A percentile compares a stretch with the other conserved stretches of the same genome.
phyloP scores from a whole-genome alignment of 2,888 invertebrate species.

The Dusona sp. region DNA sequence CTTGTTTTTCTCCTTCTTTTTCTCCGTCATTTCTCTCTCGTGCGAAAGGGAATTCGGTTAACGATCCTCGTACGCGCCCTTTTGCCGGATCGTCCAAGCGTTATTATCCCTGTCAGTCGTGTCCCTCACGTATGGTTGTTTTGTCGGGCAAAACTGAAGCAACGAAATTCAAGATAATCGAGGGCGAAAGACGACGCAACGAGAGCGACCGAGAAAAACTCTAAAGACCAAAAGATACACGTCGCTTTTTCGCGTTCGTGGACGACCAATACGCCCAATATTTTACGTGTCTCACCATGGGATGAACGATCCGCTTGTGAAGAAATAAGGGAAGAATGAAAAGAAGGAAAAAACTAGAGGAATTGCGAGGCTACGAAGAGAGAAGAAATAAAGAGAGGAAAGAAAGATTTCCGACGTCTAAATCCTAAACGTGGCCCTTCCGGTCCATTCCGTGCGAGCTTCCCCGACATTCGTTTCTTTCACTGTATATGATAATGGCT shows the following conservation, averaged over 20 bases:
- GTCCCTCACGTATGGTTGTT: constrained; percentile 62
- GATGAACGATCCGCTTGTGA: constrained; percentile 51
- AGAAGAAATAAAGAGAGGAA: constrained; percentile 15
- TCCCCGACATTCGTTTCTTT: constrained; percentile 41
- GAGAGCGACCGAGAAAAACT: constrained; percentile 26
- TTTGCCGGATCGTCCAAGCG: constrained; percentile 31
- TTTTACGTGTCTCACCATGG: constrained; percentile 21
- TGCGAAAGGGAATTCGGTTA: constrained; percentile 70
- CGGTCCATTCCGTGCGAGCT: constrained; percentile 59
- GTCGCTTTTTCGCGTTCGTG: constrained; percentile 57
- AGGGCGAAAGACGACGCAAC: constrained; percentile 58
- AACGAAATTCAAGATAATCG: constrained; percentile 68
- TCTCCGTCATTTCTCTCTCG: constrained; percentile 39
- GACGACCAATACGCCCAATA: constrained; percentile 62
- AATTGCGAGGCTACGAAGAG: constrained; percentile 39
- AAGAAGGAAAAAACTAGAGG: constrained; percentile 44
- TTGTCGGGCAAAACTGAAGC: constrained; percentile 72
- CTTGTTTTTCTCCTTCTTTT: constrained; percentile 34
- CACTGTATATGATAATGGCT: constrained; percentile 50
- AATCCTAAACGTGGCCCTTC: constrained; percentile 67
- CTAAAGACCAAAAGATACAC: constrained; percentile 22
- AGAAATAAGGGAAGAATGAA: constrained; percentile 39
- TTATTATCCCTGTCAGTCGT: constrained; percentile 76
- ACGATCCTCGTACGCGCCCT: constrained; percentile 65
- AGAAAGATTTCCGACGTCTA: constrained; percentile 68